These are phyloP conservation scores for Calephelis nemesis DNA, from an alignment of 1,140 invertebrate species.

Conservation along the genomic window DNA sequence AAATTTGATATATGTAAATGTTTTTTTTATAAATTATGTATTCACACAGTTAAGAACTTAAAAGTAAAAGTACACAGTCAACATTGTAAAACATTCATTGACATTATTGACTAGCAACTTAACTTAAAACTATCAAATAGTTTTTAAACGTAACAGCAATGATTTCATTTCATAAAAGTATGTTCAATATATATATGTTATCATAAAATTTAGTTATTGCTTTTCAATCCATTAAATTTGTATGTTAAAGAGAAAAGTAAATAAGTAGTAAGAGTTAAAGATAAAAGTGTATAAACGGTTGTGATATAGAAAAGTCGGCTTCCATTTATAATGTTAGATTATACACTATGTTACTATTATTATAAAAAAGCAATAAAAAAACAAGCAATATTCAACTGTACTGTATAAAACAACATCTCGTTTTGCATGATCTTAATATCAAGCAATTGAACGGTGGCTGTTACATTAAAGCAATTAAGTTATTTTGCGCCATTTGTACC, in stretches of 20 bases:
- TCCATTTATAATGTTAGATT: constrained; percentile 1
- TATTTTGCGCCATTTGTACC: constrained; percentile 8
- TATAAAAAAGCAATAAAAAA: constrained; percentile 14
- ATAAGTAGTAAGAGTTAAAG: background rate
- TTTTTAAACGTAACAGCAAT: background rate
- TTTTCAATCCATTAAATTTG: background rate
- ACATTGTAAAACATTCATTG: background rate
- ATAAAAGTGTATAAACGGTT: background rate
- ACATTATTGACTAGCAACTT: constrained; percentile 3
- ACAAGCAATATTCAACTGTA: constrained; percentile 12
- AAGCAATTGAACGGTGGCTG: constrained; percentile 11
- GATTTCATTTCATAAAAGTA: background rate
- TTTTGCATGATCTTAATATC: constrained; percentile 1
- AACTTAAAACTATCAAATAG: background rate
- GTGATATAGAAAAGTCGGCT: background rate
- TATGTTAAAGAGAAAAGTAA: background rate
- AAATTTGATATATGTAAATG: background rate
- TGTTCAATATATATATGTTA: background rate
- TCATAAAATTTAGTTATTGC: background rate
- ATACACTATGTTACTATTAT: background rate
- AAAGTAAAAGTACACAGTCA: background rate
- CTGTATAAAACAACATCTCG: constrained; percentile 1
- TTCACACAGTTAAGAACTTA: background rate
- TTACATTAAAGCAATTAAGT: constrained; percentile 10
- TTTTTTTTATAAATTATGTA: background rate